Conservation (phyloP, 2,888 invertebrate genomes). For the Watsonalla binaria region DNA sequence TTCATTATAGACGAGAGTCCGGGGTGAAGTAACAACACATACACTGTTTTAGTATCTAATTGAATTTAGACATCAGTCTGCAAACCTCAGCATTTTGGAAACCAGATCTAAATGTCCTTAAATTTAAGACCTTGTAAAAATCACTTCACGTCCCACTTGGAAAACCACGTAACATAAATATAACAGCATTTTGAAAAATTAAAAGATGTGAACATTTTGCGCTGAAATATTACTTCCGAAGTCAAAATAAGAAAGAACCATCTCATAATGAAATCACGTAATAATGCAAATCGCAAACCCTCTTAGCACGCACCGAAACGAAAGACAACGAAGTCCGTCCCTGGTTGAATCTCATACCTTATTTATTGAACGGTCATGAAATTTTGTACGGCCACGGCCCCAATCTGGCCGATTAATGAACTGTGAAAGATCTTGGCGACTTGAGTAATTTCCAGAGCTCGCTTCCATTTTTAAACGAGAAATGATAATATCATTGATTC, state of each 20-base stretch:
- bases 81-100: no score
- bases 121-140: no score
- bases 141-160: no score
- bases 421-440: constrained; percentile 67
- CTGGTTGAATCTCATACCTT: constrained; percentile 10
- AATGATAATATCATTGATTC: constrained; percentile 48
- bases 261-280: not conserved
- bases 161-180: no score
- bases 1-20: no score
- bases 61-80: no score
- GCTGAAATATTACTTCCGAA: no score
- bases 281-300: not conserved
- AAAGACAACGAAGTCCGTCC: constrained; percentile 22
- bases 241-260: not conserved
- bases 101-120: no score
- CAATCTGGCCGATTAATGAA: constrained; percentile 70
- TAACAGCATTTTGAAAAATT: no score
- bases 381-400: constrained; percentile 48
- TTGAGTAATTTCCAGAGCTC: constrained; percentile 54
- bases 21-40: no score
- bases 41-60: no score
- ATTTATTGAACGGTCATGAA: constrained; percentile 47
- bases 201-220: no score
- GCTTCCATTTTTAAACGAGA: constrained; percentile 46
- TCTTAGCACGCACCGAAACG: not conserved